Conservation (phyloP, 2,888 invertebrate species). For the Blastobasis adustella region DNA sequence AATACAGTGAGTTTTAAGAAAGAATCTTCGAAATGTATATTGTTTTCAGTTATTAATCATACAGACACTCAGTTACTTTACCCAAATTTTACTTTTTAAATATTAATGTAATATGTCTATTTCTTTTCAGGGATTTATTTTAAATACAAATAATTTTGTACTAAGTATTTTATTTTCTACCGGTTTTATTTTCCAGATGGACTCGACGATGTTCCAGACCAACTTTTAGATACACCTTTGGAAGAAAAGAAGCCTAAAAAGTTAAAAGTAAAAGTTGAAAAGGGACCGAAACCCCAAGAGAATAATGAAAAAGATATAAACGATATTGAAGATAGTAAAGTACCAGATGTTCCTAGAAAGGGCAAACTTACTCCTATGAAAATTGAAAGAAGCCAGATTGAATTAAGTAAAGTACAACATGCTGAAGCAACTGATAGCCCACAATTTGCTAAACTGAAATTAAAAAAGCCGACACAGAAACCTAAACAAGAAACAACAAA, state of each 20-base stretch:
- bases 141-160: neutral
- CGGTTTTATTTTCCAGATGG: neutral
- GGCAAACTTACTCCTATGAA: slow-evolving; percentile 61
- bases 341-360: slow-evolving; percentile 16
- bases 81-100: no score
- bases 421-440: slow-evolving; percentile 73
- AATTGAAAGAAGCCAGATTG: slow-evolving; percentile 75
- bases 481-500: slow-evolving; percentile 58
- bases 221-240: neutral
- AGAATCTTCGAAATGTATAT: no score
- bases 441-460: slow-evolving; percentile 79
- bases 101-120: no score
- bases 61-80: no score
- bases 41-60: no score
- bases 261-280: slow-evolving; percentile 4
- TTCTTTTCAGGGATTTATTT: no score
- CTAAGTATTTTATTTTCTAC: neutral
- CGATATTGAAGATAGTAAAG: neutral
- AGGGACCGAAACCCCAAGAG: slow-evolving; percentile 10
- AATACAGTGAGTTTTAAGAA: no score
- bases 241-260: neutral
- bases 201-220: no score
- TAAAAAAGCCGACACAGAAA: slow-evolving; percentile 74
- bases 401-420: slow-evolving; percentile 76
- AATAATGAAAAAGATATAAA: neutral